Base-by-base conservation (phyloP, 2,113 vertebrate genomes). In the Vulpes vulpes region DNA sequence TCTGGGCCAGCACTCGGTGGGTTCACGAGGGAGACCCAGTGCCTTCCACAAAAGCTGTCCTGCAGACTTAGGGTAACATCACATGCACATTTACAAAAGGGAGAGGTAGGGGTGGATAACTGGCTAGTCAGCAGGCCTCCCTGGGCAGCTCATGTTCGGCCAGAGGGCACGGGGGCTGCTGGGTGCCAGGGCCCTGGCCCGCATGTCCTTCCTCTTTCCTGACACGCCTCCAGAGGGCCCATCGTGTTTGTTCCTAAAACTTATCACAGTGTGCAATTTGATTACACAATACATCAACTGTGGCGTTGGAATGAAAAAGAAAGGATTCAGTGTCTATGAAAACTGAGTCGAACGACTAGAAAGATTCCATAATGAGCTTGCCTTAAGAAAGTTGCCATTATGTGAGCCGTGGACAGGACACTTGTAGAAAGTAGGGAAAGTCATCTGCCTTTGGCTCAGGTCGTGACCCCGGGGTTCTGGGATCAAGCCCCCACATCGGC, bases 161-260 rank as follows among this genome's bases (percentile, higher is more conserved):
- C 2, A 38, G 71, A 43, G 38, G 71, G 35, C 20, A 11, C 25
- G 8, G 2, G 4, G 55, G 55, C 49, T 14, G 4, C 35, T 25
- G 53, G 22, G 49, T 4, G 1, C 59, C 11, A 22, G 11, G 49
- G n/a, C 17, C 79, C 12, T 8, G 27, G 35, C 5, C 1, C 0
- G 14, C 51, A 6, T 3, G 16, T 53, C 19, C 25, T 35, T 25
- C 2, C 55, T 19, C 25, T 59, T 27, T 62, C 17, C 25, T 8
- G 30, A 10, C 9, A 17, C 2, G 49, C 51, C 57, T 59, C 83
- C 60, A 51, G 1, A 19, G 65, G 8, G 14, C 16, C 22, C 11
- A 20, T 27, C 23, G 2, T 7, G 14, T 19, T 62, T n/a, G 22
- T 20, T 35, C 74, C 62, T 25, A 5, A 60, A 80, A 51, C 64